phyloP scores from a whole-genome alignment of 2,113 vertebrate genomes.

The Oncorhynchus keta region DNA sequence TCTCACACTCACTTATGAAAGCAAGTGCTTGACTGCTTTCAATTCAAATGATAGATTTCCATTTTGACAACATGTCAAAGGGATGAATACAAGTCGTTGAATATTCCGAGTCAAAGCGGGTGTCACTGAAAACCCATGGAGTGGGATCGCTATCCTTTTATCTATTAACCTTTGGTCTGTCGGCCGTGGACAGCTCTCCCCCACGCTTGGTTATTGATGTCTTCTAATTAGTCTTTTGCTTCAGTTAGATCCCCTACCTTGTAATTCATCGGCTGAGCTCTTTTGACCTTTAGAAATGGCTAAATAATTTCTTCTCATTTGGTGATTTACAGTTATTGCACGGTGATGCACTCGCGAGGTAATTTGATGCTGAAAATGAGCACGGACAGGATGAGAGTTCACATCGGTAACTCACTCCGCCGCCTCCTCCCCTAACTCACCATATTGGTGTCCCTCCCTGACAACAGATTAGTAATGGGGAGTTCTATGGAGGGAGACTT shows the following conservation, averaged over 20 bases:
- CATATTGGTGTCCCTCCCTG: neutral
- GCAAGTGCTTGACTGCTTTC: no score
- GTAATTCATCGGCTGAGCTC: constrained; percentile 47
- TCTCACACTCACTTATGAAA: neutral
- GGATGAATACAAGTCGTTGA: constrained; percentile 36
- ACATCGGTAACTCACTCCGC: constrained; percentile 58
- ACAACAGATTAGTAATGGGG: neutral
- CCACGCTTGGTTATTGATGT: constrained; percentile 48
- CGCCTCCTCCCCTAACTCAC: constrained; percentile 23
- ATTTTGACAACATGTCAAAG: neutral
- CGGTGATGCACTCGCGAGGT: constrained; percentile 36
- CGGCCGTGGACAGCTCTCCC: constrained; percentile 39
- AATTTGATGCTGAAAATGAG: constrained; percentile 54
- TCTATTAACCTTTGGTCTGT: constrained; percentile 60
- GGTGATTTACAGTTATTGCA: constrained; percentile 71
- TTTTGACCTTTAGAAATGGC: constrained; percentile 61
- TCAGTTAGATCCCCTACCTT: constrained; percentile 49
- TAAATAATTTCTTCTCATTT: constrained; percentile 62
- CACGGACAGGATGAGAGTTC: constrained; percentile 51
- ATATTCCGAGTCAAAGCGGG: constrained; percentile 36
- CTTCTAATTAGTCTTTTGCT: constrained; percentile 64
- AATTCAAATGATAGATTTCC: no score
- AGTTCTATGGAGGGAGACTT: constrained; percentile 34
- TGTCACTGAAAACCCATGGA: constrained; percentile 42
- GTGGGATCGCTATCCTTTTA: constrained; percentile 38